Conservation (phyloP, 2,113 vertebrate genomes). For the Pristiophorus japonicus region DNA sequence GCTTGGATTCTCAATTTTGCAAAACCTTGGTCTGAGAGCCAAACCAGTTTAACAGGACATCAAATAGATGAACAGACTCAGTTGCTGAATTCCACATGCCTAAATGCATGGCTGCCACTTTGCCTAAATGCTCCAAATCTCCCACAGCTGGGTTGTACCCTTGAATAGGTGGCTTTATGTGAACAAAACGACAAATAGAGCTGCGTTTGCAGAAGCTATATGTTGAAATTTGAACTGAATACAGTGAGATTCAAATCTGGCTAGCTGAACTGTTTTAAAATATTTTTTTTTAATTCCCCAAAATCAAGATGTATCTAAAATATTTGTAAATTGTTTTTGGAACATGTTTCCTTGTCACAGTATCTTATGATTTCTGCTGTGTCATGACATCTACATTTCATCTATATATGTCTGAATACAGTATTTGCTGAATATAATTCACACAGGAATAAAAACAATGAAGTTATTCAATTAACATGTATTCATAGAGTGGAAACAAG, state of each 20-base stretch:
- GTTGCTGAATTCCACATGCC: too few species aligned
- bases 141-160: background rate
- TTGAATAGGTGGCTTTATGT: background rate
- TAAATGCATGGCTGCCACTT: background rate
- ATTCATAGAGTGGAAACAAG: conserved; percentile 80
- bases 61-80: background rate
- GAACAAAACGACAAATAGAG: background rate
- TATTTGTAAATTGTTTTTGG: background rate
- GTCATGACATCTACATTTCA: background rate
- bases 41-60: background rate
- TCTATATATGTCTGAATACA: background rate
- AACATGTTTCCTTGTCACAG: background rate
- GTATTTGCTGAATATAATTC: background rate
- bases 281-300: background rate
- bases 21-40: background rate
- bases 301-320: background rate
- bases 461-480: conserved; percentile 31
- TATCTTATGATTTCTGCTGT: background rate
- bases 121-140: background rate
- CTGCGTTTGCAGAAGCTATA: background rate
- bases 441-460: background rate
- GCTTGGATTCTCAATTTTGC: background rate
- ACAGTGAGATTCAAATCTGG: background rate
- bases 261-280: background rate
- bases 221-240: background rate